Evolutionary conservation across 2,797 vertebrate genomes (phyloP), one percentile per base, ranked within the genome.

Genomic region (Gephyroberyx darwinii): DNA sequence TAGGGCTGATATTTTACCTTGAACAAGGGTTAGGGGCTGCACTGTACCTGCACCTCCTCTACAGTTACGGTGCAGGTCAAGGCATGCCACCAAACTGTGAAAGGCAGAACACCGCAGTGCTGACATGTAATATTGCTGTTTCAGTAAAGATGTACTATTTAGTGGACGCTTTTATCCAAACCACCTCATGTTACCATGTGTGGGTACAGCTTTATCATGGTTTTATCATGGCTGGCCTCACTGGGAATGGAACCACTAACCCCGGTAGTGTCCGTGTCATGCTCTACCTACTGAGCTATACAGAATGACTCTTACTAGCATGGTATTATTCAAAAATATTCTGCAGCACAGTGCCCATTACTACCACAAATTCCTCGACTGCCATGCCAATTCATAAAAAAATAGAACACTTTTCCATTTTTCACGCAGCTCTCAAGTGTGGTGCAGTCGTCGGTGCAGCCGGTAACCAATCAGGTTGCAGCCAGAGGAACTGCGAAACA

Each of bases 321-420:
- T 33, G 41, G 60, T 75, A 87, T 89, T 90, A 87, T 90, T 85
- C 69, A 80, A 86, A 89, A 77, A 87, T 84, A 86, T 88, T 80
- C 77, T 16, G 70, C 82, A 55, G 71, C 77, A 53, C 54, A n/a
- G 66, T 50, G 71, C 57, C 80, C 53, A n/a, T n/a, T 51, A 63
- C 69, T 56, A 71, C 71, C 81, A 74, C 20, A 26, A 66, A 84
- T 84, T 75, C 81, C 67, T 84, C 54, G 45, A 82, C 71, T 17
- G 52, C 69, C 68, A 78, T 41, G 20, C 77, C 53, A 56, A 53
- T 76, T 81, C 53, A 59, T 75, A 65, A 76, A 84, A 81, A 84
- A 76, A 84, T 79, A 84, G 80, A 61, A 64, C 79, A 64, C 82
- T 78, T 74, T 8, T 56, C 69, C 68, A 78, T 77, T 86, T 85